A percentile compares a stretch with the other conserved stretches of the same genome.
Evolutionary conservation across 2,888 invertebrate species (phyloP).

Genomic region (Cordilura impudica): DNA sequence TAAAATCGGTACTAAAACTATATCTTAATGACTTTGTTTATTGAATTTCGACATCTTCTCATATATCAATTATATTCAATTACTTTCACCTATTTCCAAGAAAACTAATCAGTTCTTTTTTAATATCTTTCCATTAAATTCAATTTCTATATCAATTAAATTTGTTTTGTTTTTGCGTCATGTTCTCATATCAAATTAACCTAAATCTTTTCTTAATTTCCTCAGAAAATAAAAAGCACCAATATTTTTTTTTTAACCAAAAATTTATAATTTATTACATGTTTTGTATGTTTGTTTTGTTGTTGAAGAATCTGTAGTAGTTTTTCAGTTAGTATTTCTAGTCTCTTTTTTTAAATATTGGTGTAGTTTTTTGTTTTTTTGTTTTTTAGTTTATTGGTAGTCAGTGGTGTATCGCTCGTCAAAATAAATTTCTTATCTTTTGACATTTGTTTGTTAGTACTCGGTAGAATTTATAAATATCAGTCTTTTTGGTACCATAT

Average conservation of each 20-base stretch:
- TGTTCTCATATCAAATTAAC: conserved; percentile 37
- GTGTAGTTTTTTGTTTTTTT: background rate
- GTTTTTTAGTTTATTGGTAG: background rate
- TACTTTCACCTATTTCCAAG: no score
- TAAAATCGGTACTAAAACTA: no score
- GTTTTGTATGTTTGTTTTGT: conserved; percentile 7
- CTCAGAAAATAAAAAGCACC: background rate
- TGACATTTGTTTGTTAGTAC: conserved; percentile 2
- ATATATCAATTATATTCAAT: no score
- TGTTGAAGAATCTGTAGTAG: background rate
- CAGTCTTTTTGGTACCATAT: background rate
- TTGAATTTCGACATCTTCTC: no score
- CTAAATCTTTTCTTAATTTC: conserved; percentile 31
- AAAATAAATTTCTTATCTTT: conserved; percentile 28
- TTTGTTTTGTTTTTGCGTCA: conserved; percentile 8
- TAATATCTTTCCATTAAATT: background rate
- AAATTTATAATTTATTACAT: background rate
- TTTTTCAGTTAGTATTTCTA: background rate
- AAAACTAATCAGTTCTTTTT: no score
- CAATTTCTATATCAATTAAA: background rate
- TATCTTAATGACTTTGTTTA: no score
- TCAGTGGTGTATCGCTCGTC: background rate
- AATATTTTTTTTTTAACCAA: background rate
- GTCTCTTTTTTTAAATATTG: background rate
- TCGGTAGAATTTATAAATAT: background rate